A percentile compares a stretch with the other conserved stretches of the same genome.
Evolutionary conservation across 2,797 vertebrate genomes (phyloP).

Genomic region (Myioborus miniatus): DNA sequence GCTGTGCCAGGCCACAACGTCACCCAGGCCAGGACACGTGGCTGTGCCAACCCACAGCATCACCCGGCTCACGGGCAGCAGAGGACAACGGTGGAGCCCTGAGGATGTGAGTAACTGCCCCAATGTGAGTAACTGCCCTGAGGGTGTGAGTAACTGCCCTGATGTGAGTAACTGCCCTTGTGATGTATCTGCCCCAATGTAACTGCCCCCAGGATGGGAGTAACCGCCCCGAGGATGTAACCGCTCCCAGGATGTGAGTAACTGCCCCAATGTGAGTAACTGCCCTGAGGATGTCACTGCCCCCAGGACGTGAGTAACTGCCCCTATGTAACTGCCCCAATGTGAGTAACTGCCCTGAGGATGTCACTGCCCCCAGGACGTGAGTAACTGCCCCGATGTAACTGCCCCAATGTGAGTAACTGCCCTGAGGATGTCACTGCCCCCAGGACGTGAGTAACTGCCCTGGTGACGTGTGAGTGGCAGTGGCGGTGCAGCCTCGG

Average conservation of each 20-base stretch:
- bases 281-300: too few relatives aligned
- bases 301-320: neutral
- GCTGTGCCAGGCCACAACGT: neutral
- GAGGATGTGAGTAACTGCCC: neutral
- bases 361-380: accelerated
- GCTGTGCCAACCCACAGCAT: neutral
- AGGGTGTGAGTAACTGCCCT: too few relatives aligned
- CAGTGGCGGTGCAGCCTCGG: neutral
- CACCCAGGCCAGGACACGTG: accelerated
- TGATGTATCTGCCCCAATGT: too few relatives aligned
- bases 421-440: too few relatives aligned
- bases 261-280: too few relatives aligned
- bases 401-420: too few relatives aligned
- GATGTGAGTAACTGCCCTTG: accelerated
- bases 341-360: too few relatives aligned
- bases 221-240: too few relatives aligned
- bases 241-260: too few relatives aligned
- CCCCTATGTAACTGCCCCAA: too few relatives aligned
- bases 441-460: accelerated
- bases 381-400: neutral
- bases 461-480: accelerated
- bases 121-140: too few relatives aligned
- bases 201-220: too few relatives aligned
- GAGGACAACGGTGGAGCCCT: accelerated
- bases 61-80: accelerated